Evolutionary conservation across 2,888 invertebrate genomes (phyloP).

Genomic region (Frankliniella intonsa): DNA sequence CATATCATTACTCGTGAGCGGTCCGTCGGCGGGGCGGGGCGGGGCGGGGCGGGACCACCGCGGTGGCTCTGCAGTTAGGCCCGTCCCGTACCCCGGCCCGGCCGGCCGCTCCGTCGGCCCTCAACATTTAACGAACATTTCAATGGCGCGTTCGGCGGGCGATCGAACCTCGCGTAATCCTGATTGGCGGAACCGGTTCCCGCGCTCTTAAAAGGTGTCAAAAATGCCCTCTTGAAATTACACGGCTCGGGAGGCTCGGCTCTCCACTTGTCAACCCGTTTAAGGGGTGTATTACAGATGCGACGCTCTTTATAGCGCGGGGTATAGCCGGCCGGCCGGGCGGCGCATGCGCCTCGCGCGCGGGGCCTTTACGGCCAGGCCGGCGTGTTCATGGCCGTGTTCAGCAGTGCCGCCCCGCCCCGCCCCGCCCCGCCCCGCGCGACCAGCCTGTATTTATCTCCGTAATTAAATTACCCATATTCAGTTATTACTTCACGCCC

Average conservation of each 20-base stretch:
- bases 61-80: too few species aligned
- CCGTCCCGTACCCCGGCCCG: too few species aligned
- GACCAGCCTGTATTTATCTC: not conserved
- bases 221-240: not conserved
- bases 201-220: not conserved
- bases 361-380: not conserved
- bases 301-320: not conserved
- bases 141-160: not conserved
- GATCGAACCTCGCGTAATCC: not conserved
- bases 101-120: too few species aligned
- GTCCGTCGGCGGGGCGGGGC: too few species aligned
- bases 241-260: not conserved
- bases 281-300: not conserved
- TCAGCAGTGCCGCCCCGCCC: too few species aligned
- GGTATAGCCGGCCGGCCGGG: not conserved
- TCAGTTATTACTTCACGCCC: constrained; percentile 6
- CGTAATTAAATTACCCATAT: not conserved
- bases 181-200: constrained; percentile 9
- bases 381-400: not conserved
- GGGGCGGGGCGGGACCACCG: too few species aligned
- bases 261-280: not conserved
- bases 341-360: not conserved
- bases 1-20: too few species aligned
- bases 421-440: not conserved
- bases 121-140: too few species aligned